These are phyloP conservation scores for Meiosimyza platycephala DNA, from an alignment of 2,888 invertebrate genomes.

Conservation along the genomic window DNA sequence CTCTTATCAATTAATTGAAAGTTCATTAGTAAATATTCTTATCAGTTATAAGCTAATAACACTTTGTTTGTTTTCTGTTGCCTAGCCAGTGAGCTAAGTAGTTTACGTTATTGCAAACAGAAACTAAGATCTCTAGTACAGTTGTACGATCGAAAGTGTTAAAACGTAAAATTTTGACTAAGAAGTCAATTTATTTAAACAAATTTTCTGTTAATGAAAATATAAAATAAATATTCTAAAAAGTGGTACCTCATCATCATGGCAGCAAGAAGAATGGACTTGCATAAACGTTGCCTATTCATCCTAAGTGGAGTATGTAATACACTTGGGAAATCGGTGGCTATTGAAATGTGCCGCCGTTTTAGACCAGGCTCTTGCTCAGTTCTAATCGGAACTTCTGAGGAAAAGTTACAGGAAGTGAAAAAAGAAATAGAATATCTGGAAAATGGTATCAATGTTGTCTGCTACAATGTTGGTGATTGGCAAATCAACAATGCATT, in stretches of 20 bases:
- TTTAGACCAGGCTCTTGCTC: conserved; percentile 78
- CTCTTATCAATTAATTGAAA: too few species aligned
- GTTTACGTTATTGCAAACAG: conserved; percentile 17
- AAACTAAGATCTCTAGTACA: conserved; percentile 50
- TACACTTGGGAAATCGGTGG: conserved; percentile 85
- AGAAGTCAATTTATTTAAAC: conserved; percentile 20
- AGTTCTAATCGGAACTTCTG: conserved; percentile 81
- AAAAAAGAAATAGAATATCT: conserved; percentile 67
- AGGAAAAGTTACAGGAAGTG: conserved; percentile 74
- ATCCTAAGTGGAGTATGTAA: conserved; percentile 87
- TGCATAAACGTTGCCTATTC: conserved; percentile 72
- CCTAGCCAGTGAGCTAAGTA: too few species aligned
- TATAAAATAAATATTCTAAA: conserved; percentile 9
- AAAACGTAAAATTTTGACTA: conserved; percentile 38
- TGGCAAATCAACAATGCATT: conserved; percentile 43
- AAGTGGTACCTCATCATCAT: conserved; percentile 41
- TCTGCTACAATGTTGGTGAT: conserved; percentile 48
- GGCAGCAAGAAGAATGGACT: conserved; percentile 68
- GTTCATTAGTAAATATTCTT: too few species aligned
- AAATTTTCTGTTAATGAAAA: conserved; percentile 33
- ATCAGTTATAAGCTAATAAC: too few species aligned
- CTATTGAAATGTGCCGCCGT: conserved; percentile 76
- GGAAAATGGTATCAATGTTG: conserved; percentile 69
- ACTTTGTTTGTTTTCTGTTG: too few species aligned
- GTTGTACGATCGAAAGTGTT: conserved; percentile 51